Conservation (phyloP, 2,113 vertebrate genomes). For the Nestor notabilis region DNA sequence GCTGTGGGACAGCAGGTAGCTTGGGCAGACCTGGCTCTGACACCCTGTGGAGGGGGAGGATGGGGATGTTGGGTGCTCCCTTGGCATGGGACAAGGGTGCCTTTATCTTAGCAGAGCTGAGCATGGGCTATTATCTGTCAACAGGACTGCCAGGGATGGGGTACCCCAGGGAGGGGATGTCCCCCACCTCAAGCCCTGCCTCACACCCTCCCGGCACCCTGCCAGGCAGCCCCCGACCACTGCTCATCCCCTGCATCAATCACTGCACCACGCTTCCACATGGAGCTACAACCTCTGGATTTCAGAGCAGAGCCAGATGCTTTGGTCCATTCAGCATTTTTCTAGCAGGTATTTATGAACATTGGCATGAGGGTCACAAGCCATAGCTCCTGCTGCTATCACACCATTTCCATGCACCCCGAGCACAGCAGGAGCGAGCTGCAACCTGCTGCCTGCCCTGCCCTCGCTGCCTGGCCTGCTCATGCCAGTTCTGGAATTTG, state of each 20-base stretch:
- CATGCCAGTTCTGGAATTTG: neutral
- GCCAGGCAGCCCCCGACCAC: neutral
- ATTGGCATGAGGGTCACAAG: neutral
- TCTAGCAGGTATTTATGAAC: neutral
- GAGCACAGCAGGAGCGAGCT: neutral
- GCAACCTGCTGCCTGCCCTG: neutral
- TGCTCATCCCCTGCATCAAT: neutral
- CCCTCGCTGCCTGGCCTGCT: slow-evolving; percentile 5
- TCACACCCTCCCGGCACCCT: neutral
- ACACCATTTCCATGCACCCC: neutral
- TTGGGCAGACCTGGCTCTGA: neutral
- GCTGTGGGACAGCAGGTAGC: neutral
- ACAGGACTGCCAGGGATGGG: accelerated
- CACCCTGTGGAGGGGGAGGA: neutral
- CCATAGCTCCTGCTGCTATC: neutral
- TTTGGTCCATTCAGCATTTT: neutral
- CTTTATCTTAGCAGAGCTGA: neutral
- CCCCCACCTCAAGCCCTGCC: neutral
- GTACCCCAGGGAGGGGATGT: neutral
- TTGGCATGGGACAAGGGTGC: neutral
- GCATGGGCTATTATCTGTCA: accelerated
- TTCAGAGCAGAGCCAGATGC: neutral
- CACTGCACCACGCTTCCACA: neutral
- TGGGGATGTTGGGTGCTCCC: neutral
- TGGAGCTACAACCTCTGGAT: neutral